Conservation (phyloP, 2,113 vertebrate species). For the Lutjanus erythropterus region DNA sequence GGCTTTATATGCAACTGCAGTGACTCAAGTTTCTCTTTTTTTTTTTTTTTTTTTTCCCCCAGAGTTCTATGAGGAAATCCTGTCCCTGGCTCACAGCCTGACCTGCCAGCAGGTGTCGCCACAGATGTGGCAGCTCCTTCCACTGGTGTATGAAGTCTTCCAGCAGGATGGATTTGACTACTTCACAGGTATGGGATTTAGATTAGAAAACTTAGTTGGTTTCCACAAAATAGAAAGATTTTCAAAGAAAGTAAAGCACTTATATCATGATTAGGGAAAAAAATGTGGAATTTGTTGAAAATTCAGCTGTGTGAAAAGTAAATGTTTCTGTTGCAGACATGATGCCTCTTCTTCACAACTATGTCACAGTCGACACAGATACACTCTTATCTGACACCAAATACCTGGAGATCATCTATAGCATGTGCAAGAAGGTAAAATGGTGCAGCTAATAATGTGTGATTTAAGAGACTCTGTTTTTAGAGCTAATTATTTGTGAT, state of each 20-base stretch:
- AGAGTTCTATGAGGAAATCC: conserved; percentile 99
- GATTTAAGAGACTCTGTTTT: background rate
- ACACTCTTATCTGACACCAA: conserved; percentile 97
- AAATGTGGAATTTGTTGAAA: background rate
- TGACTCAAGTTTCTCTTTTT: background rate
- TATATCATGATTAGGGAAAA: background rate
- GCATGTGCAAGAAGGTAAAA: conserved; percentile 99
- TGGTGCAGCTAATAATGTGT: background rate
- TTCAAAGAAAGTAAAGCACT: background rate
- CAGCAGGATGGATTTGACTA: conserved; percentile 99
- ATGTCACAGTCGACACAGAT: conserved; percentile 97
- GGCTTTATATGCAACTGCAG: background rate
- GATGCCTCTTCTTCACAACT: conserved; percentile 99
- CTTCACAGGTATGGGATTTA: conserved; percentile 81
- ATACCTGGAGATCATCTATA: conserved; percentile 99
- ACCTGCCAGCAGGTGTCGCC: conserved; percentile 98
- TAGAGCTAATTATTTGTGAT: too few species aligned
- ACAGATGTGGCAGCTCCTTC: conserved; percentile 99
- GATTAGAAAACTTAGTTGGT: background rate
- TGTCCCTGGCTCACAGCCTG: conserved; percentile 97
- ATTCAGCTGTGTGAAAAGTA: background rate
- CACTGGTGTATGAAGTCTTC: conserved; percentile 98
- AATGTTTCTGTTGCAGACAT: conserved; percentile 89
- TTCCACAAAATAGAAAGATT: background rate
- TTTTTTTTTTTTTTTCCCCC: background rate